Percentiles rank a stretch among this genome's conserved stretches.
phyloP scores from a whole-genome alignment of 2,888 invertebrate genomes.

The Tinea trinotella region DNA sequence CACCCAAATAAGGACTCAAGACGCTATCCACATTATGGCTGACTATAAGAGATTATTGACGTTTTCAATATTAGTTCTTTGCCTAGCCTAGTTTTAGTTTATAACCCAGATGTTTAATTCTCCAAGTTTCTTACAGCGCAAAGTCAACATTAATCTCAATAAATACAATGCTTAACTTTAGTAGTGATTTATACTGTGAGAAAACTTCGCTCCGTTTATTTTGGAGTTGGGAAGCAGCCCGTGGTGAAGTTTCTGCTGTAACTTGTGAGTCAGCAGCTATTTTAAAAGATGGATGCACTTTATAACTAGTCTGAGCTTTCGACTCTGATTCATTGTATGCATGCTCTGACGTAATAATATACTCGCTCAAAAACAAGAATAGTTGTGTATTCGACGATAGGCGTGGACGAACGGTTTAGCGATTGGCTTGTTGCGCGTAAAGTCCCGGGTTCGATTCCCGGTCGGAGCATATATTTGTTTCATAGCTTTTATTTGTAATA shows the following conservation, averaged over 20 bases:
- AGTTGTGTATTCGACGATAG: too few relatives aligned
- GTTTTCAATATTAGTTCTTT: not conserved
- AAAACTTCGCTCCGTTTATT: constrained; percentile 11
- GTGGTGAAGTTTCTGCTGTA: constrained; percentile 23
- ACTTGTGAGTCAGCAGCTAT: constrained; percentile 52
- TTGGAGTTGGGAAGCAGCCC: constrained; percentile 2
- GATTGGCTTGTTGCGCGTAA: too few relatives aligned
- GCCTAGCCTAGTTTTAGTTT: not conserved
- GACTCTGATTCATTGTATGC: constrained; percentile 21
- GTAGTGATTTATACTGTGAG: constrained; percentile 6
- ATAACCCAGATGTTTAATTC: not conserved
- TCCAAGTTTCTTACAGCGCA: not conserved
- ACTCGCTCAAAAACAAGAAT: not conserved
- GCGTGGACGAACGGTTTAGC: too few relatives aligned
- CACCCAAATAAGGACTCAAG: constrained; percentile 39
- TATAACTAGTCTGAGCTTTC: constrained; percentile 22
- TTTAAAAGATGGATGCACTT: constrained; percentile 33
- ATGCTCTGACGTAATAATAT: constrained; percentile 3
- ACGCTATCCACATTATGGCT: not conserved
- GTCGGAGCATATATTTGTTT: too few relatives aligned
- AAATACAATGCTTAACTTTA: constrained; percentile 12
- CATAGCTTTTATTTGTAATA: too few relatives aligned
- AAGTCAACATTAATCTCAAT: constrained; percentile 8
- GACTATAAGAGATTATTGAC: not conserved
- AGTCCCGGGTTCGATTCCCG: too few relatives aligned